Evolutionary conservation across 2,797 vertebrate genomes (phyloP), one percentile per base, ranked within the genome.

Genomic region (Morelia viridis): DNA sequence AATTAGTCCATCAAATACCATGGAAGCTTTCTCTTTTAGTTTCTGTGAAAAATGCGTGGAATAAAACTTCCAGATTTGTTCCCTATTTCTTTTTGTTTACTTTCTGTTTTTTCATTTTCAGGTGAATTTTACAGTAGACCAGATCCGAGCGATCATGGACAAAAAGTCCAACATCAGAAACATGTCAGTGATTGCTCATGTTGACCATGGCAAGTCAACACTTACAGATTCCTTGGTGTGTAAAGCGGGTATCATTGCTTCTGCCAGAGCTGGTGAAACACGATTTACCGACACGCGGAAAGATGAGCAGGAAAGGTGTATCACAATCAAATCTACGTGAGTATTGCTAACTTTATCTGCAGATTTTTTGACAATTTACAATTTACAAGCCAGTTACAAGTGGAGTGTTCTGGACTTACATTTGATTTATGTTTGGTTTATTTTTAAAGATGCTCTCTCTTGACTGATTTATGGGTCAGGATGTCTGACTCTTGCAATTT

Each of bases 91-190:
- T n/a, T 4, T 56, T 88, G 1, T 26, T 58, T 86, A 15, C 3
- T 58, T 46, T 0, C 0, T 9, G 8, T 6, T 71, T 57, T 35
- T 57, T 57, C 12, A 0, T 62, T 6, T 0, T 22, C 56, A 94
- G 93, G 87, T 94, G 93, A 96, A 94, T 94, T 95, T 97, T 85
- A 94, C 86, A 28, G 80, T 71, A 85, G 89, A 94, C 17, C 93
- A 95, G 88, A 95, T 94, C 92, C 0, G 0, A 60, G 71, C 87
- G 11, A 86, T 95, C 92, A 93, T 90, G 91, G 94, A 92, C 93
- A 95, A 95, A 68, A 96, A 95, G 91, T 91, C 94, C 92, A 92
- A 76, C 84, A 94, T 95, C 62, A 93, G 94, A 87, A 96, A 96
- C 50, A 94, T 90, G 89, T 95, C 92, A 24, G 92, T 94, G 76